Evolutionary conservation across 2,888 invertebrate species (phyloP).

Genomic region (Oxyteleia sp.): DNA sequence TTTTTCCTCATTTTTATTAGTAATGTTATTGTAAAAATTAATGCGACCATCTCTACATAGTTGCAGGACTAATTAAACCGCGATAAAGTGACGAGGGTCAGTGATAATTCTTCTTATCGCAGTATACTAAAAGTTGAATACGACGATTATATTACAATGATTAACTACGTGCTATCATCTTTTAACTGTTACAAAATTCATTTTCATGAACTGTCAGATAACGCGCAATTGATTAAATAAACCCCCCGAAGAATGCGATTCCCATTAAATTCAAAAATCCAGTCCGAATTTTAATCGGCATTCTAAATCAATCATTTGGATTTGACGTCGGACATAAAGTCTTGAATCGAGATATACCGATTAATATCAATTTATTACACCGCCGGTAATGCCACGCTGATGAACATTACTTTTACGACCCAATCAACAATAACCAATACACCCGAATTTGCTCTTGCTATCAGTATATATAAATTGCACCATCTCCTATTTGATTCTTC

Average conservation of each 20-base stretch:
- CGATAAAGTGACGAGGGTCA: conserved; percentile 65
- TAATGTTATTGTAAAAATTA: conserved; percentile 31
- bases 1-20: conserved; percentile 42
- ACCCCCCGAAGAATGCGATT: neutral
- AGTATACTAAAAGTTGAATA: conserved; percentile 32
- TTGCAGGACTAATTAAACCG: conserved; percentile 68
- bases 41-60: conserved; percentile 51
- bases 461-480: conserved; percentile 55
- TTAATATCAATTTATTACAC: conserved; percentile 38
- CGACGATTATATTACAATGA: conserved; percentile 53
- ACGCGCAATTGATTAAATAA: too few species aligned
- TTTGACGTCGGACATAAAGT: conserved; percentile 13
- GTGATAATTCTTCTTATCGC: conserved; percentile 64
- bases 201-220: conserved; percentile 23
- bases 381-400: conserved; percentile 12
- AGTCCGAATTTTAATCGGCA: neutral
- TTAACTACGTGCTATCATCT: conserved; percentile 23
- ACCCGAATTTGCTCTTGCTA: conserved; percentile 42
- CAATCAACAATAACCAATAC: conserved; percentile 61
- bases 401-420: conserved; percentile 33
- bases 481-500: conserved; percentile 17
- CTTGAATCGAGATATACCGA: conserved; percentile 18
- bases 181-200: conserved; percentile 5
- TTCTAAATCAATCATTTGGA: too few species aligned
- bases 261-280: neutral